A percentile compares a stretch with the other conserved stretches of the same genome.
Evolutionary conservation across 2,797 vertebrate genomes (phyloP).

Genomic region (Acropternis orthonyx): DNA sequence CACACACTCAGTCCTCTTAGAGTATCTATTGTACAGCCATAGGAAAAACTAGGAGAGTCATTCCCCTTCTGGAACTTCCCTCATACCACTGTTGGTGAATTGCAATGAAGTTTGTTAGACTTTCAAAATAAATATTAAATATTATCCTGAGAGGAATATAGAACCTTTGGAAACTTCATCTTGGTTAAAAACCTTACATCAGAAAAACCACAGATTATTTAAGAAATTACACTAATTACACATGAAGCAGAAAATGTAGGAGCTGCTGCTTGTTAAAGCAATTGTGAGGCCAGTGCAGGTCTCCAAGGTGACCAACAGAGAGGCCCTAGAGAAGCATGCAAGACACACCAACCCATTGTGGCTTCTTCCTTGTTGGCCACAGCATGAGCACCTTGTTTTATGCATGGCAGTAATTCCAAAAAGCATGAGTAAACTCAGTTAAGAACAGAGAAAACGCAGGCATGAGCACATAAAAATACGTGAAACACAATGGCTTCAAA

Average conservation of each 20-base stretch:
- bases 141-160: not conserved
- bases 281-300: not conserved
- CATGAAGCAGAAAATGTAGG: not conserved
- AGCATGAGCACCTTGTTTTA: conserved; percentile 9
- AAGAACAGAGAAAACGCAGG: not conserved
- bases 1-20: not conserved
- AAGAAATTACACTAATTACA: not conserved
- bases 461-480: not conserved
- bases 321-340: not conserved
- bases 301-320: not conserved
- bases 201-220: not conserved
- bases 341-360: not conserved
- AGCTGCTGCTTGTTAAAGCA: not conserved
- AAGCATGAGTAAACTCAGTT: not conserved
- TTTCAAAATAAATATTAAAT: not conserved
- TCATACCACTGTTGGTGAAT: not conserved
- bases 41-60: not conserved
- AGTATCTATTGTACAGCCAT: not conserved
- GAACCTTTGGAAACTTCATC: not conserved
- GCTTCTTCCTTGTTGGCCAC: not conserved
- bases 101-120: not conserved
- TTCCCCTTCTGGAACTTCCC: not conserved
- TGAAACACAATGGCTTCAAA: not conserved
- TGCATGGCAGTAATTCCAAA: not conserved
- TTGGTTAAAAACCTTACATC: not conserved